phyloP scores from a whole-genome alignment of 2,113 vertebrate genomes.

The Chaetodon trifascialis region DNA sequence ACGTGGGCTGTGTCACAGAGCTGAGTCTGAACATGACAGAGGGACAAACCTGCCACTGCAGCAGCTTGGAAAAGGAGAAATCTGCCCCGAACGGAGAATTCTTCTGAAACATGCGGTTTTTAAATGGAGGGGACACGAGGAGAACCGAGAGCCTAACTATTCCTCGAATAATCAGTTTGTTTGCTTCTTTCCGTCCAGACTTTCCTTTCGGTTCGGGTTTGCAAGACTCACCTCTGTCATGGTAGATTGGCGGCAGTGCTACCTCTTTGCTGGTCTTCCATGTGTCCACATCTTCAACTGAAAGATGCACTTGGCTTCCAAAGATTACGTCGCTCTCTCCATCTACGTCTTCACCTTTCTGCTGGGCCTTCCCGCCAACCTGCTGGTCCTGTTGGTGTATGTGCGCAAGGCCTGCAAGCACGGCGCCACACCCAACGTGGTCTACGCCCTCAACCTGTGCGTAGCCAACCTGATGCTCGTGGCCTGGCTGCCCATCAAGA shows the following conservation, averaged over 20 bases:
- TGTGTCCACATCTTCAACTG: neutral
- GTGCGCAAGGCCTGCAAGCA: conserved; percentile 81
- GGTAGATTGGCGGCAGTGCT: neutral
- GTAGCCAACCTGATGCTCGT: conserved; percentile 84
- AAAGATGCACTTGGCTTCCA: conserved; percentile 45
- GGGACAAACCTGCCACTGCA: neutral
- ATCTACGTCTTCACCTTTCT: conserved; percentile 84
- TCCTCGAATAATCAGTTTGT: neutral
- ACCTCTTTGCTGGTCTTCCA: neutral
- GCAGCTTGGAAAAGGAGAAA: neutral
- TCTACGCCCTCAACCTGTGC: conserved; percentile 88
- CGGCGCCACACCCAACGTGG: conserved; percentile 84
- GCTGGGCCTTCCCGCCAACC: conserved; percentile 85
- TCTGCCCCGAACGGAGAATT: neutral
- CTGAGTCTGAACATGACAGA: neutral
- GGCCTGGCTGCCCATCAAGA: conserved; percentile 84
- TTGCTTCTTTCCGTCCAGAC: neutral
- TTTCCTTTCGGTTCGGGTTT: neutral
- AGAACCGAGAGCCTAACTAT: neutral
- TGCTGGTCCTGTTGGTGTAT: conserved; percentile 83
- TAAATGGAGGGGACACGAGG: neutral
- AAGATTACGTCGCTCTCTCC: conserved; percentile 65
- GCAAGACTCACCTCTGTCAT: neutral
- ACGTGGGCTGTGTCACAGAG: neutral
- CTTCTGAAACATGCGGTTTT: neutral